Base-by-base conservation (phyloP, 1,140 invertebrate species). In the Drosophila pruinosa region DNA sequence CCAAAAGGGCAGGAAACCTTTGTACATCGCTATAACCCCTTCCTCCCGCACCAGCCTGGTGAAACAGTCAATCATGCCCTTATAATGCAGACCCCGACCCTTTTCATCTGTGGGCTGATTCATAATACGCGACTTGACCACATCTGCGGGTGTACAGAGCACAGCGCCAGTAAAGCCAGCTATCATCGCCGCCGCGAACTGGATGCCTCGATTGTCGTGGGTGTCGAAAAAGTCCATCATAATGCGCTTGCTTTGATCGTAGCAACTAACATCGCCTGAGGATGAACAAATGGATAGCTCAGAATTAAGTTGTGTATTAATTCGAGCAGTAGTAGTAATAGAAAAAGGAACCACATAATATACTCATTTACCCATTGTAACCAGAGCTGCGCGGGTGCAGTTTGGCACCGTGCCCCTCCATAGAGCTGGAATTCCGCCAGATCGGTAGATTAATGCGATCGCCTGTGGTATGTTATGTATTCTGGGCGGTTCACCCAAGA, bases 121-220 rank as follows among this genome's bases (percentile, higher is more conserved):
- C 75, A 71, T 74, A 1, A 77, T 52, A 0, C 75, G 31, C n/a
- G 75, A 65, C 38, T 77, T 77, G 15, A 77, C 50, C 21, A 74
- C 75, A 47, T 77, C 75, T 3, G 67, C 54, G 15, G 75, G 75
- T 0, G 72, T 65, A 7, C 72, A 56, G 0, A 77, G 6, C 0
- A 34, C n/a, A 0, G 54, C 50, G 0, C 65, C 56, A 5, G 54
- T 38, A 4, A 77, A 52, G 0, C 75, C 75, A 0, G 75, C 72
- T 12, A 52, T 34, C 54, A 77, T 65, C 0, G 75, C 59, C 0
- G 58, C 53, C 8, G 64, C 7, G 15, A 77, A 77, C 15, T 77
- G 75, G 17, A 77, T 39, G 0, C 21, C 0, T 4, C 39, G 34
- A 41, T 52, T 52, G 10, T 77, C 65, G 0, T 53, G 57, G 7